Conservation (phyloP, 1,140 invertebrate species). For the Temnothorax longispinosus region DNA sequence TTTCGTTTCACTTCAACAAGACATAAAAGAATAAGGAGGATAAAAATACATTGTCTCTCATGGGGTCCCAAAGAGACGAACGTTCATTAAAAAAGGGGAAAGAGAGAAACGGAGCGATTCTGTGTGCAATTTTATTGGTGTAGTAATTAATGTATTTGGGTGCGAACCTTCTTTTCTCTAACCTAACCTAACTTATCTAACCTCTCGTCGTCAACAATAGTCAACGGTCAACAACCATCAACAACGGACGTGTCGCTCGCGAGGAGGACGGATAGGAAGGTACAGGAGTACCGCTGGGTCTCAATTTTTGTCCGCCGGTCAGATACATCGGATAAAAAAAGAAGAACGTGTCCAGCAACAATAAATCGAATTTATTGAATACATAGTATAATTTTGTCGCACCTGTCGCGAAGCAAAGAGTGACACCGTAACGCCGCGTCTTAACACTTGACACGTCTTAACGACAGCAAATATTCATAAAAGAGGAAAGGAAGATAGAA, state of each 20-base stretch:
- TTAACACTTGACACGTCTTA: too few species aligned
- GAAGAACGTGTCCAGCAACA: too few species aligned
- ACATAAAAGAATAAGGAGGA: not conserved
- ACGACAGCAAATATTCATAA: too few species aligned
- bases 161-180: not conserved
- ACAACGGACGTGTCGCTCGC: not conserved
- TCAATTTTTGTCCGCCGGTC: not conserved
- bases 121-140: too few species aligned
- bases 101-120: not conserved
- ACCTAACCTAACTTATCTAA: not conserved
- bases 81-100: not conserved
- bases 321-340: not conserved
- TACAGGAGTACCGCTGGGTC: not conserved
- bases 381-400: too few species aligned
- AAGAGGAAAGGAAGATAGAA: too few species aligned
- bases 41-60: not conserved
- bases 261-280: not conserved
- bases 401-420: not conserved
- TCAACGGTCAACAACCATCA: not conserved
- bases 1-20: not conserved
- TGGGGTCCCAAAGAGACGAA: too few species aligned
- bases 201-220: not conserved
- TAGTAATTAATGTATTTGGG: not conserved
- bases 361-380: too few species aligned
- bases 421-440: too few species aligned